Evolutionary conservation across 1,140 invertebrate species (phyloP).

Genomic region (Drosophila biarmipes): DNA sequence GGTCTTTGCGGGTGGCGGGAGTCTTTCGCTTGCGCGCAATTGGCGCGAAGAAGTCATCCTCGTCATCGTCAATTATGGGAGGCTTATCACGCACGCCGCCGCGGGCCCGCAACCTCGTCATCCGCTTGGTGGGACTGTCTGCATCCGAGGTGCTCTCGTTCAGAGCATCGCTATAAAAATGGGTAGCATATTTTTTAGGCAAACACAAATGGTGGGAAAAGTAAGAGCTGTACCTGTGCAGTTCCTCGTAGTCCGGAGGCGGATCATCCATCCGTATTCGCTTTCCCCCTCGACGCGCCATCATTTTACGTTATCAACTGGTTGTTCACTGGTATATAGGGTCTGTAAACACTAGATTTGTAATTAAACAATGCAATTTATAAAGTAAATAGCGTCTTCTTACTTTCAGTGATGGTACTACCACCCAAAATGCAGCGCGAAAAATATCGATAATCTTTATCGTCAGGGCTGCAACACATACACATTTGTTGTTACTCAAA

Average conservation of each 20-base stretch:
- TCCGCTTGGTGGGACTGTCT: constrained; percentile 85
- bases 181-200: not conserved
- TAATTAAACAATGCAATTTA: constrained; percentile 4
- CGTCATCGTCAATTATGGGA: constrained; percentile 83
- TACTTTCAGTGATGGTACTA: constrained; percentile 14
- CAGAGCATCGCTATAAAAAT: constrained; percentile 60
- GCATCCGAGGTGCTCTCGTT: constrained; percentile 85
- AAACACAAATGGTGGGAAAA: not conserved
- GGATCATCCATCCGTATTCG: constrained; percentile 96
- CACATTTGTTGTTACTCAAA: no score
- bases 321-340: not conserved
- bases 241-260: constrained; percentile 88
- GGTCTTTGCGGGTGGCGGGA: constrained; percentile 85
- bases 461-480: not conserved
- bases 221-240: constrained; percentile 47
- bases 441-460: constrained; percentile 16
- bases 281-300: constrained; percentile 93
- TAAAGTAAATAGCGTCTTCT: not conserved
- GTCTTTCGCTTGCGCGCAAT: constrained; percentile 75
- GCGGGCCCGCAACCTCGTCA: constrained; percentile 85
- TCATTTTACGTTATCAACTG: constrained; percentile 76
- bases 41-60: constrained; percentile 83
- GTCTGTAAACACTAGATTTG: constrained; percentile 5
- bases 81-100: constrained; percentile 84
- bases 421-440: not conserved